A percentile compares a stretch with the other conserved stretches of the same genome.
Evolutionary conservation across 2,113 vertebrate genomes (phyloP).

Genomic region (Boulengeromyrus knoepffleri): DNA sequence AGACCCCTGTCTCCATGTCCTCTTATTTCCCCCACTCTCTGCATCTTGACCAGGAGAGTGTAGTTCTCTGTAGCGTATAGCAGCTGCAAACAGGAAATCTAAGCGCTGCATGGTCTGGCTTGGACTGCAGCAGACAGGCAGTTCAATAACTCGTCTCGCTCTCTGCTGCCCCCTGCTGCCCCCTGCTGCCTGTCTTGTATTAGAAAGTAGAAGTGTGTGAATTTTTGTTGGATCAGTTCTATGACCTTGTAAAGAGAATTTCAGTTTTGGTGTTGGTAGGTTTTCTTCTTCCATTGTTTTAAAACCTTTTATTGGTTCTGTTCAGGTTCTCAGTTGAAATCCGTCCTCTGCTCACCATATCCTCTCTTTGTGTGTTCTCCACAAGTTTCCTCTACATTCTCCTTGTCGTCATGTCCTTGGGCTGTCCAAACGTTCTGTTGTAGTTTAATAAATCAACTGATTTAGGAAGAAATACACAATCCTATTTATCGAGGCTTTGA

Average conservation of each 20-base stretch:
- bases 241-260: background rate
- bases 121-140: constrained; percentile 53
- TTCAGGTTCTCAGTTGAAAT: background rate
- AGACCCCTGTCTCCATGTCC: background rate
- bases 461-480: background rate
- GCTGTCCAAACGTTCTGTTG: background rate
- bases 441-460: background rate
- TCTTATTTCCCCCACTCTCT: background rate
- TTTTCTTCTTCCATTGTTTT: background rate
- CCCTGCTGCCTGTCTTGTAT: constrained; percentile 45
- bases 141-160: constrained; percentile 28
- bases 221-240: background rate
- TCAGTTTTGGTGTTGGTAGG: background rate
- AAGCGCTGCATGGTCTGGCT: constrained; percentile 16
- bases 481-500: background rate
- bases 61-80: background rate
- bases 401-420: background rate
- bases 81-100: background rate
- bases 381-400: background rate
- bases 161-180: constrained; percentile 38
- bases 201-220: background rate
- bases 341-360: background rate
- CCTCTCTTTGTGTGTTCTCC: background rate
- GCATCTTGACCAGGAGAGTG: background rate
- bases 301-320: background rate